Evolutionary conservation across 2,797 vertebrate genomes (phyloP), one percentile per base, ranked within the genome.

Genomic region (Eulemur coronatus): DNA sequence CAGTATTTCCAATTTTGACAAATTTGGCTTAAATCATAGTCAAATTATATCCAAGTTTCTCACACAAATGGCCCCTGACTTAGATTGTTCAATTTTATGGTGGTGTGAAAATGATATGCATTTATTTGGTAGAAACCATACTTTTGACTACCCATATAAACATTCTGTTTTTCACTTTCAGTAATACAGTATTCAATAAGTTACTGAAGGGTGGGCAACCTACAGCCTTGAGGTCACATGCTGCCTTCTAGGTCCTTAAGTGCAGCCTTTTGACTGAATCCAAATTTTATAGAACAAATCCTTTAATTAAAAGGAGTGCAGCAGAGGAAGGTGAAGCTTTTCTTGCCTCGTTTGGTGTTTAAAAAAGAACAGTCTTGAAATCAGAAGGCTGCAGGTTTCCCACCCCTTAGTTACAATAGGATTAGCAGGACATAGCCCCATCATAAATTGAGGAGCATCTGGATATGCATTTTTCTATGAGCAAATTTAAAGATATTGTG

Each of bases 1-100:
- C 8, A 87, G 22, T 11, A 84, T 95, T 96, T 89, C 41, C 43
- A 95, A 35, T 80, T 96, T 96, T 92, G 50, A 75, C 14, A 88
- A 75, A 84, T 85, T 94, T 96, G 28, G 15, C 57, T 67, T 78
- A 94, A 94, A 70, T 93, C 65, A 65, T 72, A 84, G 14, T 94
- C 70, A 87, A 65, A 46, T 67, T 14, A 93, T 84, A 12, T 15
- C 30, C 9, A 82, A 75, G 7, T 38, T 93, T 89, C 38, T 96
- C 72, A 59, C 95, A 38, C n/a, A 55, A 11, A 76, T 52, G 50
- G 2, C 55, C n/a, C 24, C 7, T 79, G 22, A 76, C 46, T 24
- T 76, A 55, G 7, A 35, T 55, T 55, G 55, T 55, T 38, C 7
- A 78, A 24, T 55, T 55, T 55, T 55, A 55, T 55, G n/a, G 7